Conservation (phyloP, 2,797 vertebrate species). For the Cynodonichthys magdalenae region DNA sequence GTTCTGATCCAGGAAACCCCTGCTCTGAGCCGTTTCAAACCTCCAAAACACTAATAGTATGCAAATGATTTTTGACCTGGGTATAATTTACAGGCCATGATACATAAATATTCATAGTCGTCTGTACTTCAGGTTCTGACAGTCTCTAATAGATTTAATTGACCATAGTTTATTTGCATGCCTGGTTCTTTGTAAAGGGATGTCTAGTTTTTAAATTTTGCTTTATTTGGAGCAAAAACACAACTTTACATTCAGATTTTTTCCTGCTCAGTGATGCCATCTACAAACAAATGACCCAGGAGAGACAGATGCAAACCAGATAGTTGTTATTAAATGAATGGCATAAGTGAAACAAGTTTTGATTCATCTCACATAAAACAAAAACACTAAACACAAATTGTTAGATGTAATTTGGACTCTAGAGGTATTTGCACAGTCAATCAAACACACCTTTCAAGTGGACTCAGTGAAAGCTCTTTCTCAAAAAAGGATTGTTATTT, state of each 20-base stretch:
- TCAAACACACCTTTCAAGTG: slow-evolving; percentile 14
- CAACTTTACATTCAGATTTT: slow-evolving; percentile 15
- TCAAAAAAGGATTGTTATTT: slow-evolving; percentile 30
- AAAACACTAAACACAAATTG: neutral
- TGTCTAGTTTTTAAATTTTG: slow-evolving; percentile 40
- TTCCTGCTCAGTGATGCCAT: slow-evolving; percentile 11
- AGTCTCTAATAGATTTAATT: slow-evolving; percentile 44
- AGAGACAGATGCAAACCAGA: slow-evolving; percentile 9
- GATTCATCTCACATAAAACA: slow-evolving; percentile 9
- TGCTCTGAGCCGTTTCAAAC: slow-evolving; percentile 12
- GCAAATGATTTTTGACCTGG: slow-evolving; percentile 54
- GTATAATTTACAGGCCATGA: slow-evolving; percentile 44
- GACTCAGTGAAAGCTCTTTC: slow-evolving; percentile 18
- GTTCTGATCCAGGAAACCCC: slow-evolving; percentile 26
- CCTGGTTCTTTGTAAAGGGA: slow-evolving; percentile 29
- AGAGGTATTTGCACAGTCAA: neutral
- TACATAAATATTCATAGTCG: slow-evolving; percentile 58
- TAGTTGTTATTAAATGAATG: neutral
- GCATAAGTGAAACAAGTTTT: neutral
- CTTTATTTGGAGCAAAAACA: slow-evolving; percentile 49
- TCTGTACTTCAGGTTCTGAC: slow-evolving; percentile 40
- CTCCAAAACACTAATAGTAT: slow-evolving; percentile 50
- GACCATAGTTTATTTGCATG: slow-evolving; percentile 35
- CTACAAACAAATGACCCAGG: slow-evolving; percentile 12
- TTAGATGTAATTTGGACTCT: neutral